Base-by-base conservation (phyloP, 2,888 invertebrate genomes). In the Diadromus collaris region DNA sequence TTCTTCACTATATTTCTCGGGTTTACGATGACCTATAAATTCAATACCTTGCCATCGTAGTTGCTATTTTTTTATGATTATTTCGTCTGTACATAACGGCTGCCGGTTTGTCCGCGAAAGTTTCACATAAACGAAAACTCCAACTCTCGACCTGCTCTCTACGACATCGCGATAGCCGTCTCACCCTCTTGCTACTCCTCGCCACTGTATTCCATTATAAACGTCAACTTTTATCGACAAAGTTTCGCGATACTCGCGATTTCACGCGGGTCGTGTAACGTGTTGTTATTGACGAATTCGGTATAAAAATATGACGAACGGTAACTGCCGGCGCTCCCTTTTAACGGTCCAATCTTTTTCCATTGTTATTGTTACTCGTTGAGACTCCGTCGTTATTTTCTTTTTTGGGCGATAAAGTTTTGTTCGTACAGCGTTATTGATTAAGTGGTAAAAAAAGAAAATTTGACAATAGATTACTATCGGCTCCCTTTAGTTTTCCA, bases 21-120 rank as follows among this genome's bases (percentile, higher is more conserved):
- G 21, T 69, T 60, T 69, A 60, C 58, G 69, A 69, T 69, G 21
- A 69, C 69, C 69, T 44, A 19, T 10, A 32, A 44, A 58, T 41
- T 51, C 16, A 19, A 38, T n/a, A 27, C 10, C 41, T 58, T 24
- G 2, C 24, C 21, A 16, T 21, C 27, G 19, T 21, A 32, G 19
- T 27, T n/a, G n/a, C n/a, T n/a, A n/a, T 41, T 70, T 76, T 9
- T 58, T 19, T 16, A 19, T 34, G 6, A 1, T 16, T 77, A 54
- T 71, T 56, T 70, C n/a, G 16, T 34, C 13, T 32, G 41, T 44
- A 29, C 27, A 27, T 41, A 41, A 41, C 51, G 27, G 61, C 34
- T 34, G 27, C 5, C 34, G 71, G 9, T 46, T n/a, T 16, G 38
- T 7, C 16, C n/a, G 29, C 13, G 16, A 56, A 73, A 56, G 32